Base-by-base conservation (phyloP, 2,888 invertebrate genomes). In the Blomia tropicalis region DNA sequence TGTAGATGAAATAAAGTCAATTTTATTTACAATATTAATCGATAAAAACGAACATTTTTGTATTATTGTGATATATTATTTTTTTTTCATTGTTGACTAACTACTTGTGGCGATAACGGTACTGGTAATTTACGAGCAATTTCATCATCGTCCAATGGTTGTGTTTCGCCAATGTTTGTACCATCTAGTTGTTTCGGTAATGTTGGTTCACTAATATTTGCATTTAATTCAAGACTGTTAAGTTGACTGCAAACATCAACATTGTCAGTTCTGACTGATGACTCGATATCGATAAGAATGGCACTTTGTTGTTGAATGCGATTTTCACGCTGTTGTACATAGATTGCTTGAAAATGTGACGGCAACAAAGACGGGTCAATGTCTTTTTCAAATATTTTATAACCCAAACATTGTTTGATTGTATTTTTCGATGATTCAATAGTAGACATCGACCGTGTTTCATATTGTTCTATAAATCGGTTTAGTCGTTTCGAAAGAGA, bases 401-500 rank as follows among this genome's bases (percentile, higher is more conserved):
- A 56, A 14, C 14, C 14, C n/a, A 30, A 31, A 36, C 19, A 19
- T 22, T 31, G 3, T 14, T 14, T 30, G n/a, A 56, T 31, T 14
- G 29, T 56, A 19, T n/a, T 30, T 25, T 25, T 31, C 3, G 32
- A 32, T 25, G 56, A 56, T 19, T 56, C 30, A 22, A 56, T 56
- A n/a, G 56, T 30, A 14, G 4, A 3, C 17, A 11, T 14, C 17
- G 30, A 56, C 4, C 29, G 25, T 14, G 14, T 19, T 23, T 56
- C 56, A 36, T 29, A 29, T 4, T 44, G 29, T 7, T 64, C 62
- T 19, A 44, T 32, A 25, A 62, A 62, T 27, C 25, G 25, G 11
- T 58, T 41, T 44, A 64, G 32, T 19, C 62, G 43, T 19, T 51
- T 29, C 17, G 31, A 25, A n/a, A 64, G 47, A 25, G 62, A 36